These are phyloP conservation scores for Callithrix jacchus DNA, from an alignment of 2,113 vertebrate species.

Conservation along the genomic window DNA sequence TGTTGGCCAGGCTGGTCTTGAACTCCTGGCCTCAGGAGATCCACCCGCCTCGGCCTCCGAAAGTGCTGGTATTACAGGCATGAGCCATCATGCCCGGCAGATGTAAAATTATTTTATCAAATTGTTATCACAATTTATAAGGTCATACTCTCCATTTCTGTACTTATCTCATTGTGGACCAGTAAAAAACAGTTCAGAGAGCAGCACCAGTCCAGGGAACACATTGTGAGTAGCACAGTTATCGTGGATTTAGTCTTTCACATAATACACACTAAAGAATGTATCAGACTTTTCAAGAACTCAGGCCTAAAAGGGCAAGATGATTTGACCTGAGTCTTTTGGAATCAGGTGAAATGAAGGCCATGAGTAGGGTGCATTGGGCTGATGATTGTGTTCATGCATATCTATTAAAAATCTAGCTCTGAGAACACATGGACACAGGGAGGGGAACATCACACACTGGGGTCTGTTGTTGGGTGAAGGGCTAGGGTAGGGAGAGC, in stretches of 20 bases:
- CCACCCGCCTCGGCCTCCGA: too few species aligned
- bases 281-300: background rate
- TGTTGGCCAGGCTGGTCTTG: too few species aligned
- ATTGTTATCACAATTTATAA: background rate
- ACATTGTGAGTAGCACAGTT: background rate
- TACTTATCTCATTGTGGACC: background rate
- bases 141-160: background rate
- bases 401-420: background rate
- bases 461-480: too few species aligned
- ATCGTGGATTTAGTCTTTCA: background rate
- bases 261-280: background rate
- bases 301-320: background rate
- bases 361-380: background rate
- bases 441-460: too few species aligned
- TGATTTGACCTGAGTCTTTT: background rate
- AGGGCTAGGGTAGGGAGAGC: too few species aligned
- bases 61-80: too few species aligned
- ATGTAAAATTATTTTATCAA: background rate
- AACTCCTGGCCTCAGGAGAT: too few species aligned
- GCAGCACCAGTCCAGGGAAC: background rate
- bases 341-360: background rate
- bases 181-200: background rate
- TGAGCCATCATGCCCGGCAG: too few species aligned
- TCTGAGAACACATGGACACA: background rate
- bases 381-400: background rate